These are phyloP conservation scores for Folsomia manolachei DNA, from an alignment of 2,888 invertebrate genomes.

Conservation along the genomic window DNA sequence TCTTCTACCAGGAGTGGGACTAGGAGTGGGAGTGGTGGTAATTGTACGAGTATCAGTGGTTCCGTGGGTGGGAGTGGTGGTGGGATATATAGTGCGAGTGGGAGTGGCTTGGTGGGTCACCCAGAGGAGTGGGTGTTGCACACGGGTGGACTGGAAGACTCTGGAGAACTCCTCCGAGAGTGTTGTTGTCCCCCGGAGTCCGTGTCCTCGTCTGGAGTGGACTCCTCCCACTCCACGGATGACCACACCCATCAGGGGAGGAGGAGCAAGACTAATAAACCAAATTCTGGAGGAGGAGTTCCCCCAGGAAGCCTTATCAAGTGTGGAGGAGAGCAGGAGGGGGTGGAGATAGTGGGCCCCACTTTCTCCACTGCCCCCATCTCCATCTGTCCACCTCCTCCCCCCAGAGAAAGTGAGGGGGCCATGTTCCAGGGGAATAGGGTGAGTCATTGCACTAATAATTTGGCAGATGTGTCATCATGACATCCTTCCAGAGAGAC, in stretches of 20 bases:
- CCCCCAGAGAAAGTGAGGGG: slow-evolving; percentile 27
- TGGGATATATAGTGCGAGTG: slow-evolving; percentile 18
- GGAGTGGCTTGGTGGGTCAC: slow-evolving; percentile 26
- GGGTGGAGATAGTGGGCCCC: background rate
- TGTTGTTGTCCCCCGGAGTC: slow-evolving; percentile 48
- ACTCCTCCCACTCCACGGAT: background rate
- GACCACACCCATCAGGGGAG: background rate
- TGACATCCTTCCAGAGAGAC: background rate
- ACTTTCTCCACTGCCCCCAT: slow-evolving; percentile 3
- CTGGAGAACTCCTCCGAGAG: slow-evolving; percentile 47
- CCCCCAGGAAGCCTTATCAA: slow-evolving; percentile 3
- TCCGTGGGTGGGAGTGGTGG: slow-evolving; percentile 4
- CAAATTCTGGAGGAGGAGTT: background rate
- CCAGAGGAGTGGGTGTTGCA: slow-evolving; percentile 50
- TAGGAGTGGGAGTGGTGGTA: slow-evolving; percentile 24
- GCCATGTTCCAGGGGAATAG: too few species aligned
- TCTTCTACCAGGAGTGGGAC: slow-evolving; percentile 8
- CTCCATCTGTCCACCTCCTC: slow-evolving; percentile 47
- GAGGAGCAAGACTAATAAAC: background rate
- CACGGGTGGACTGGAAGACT: slow-evolving; percentile 46
- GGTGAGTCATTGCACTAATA: background rate
- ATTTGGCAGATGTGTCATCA: background rate
- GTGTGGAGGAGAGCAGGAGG: background rate
- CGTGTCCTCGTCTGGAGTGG: slow-evolving; percentile 25
- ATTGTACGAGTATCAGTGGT: slow-evolving; percentile 18